These are phyloP conservation scores for Stenoptilia bipunctidactyla DNA, from an alignment of 2,888 invertebrate genomes.

Conservation along the genomic window DNA sequence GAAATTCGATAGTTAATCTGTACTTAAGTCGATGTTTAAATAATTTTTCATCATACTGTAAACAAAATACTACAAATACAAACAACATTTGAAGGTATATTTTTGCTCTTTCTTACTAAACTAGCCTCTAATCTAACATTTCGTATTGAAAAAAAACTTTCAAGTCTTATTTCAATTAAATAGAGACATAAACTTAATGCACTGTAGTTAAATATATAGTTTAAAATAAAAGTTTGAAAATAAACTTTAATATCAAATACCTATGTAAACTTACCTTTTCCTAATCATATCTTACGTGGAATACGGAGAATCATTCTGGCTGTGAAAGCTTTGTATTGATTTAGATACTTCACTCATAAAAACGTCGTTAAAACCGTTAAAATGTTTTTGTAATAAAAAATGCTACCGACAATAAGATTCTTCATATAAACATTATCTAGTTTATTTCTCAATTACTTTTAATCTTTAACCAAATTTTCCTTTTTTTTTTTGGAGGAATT, in stretches of 20 bases:
- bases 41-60: too few relatives aligned
- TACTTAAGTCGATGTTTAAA: too few relatives aligned
- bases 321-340: conserved; percentile 58
- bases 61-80: too few relatives aligned
- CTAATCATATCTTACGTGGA: conserved; percentile 62
- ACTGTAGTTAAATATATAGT: conserved; percentile 65
- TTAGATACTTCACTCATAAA: conserved; percentile 38
- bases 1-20: too few relatives aligned
- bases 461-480: too few relatives aligned
- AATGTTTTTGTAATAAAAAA: conserved; percentile 10
- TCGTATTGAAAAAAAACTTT: conserved; percentile 50
- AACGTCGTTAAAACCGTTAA: conserved; percentile 13
- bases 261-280: conserved; percentile 46
- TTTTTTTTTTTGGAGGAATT: too few relatives aligned
- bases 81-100: too few relatives aligned
- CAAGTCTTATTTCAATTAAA: conserved; percentile 51
- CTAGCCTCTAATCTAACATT: conserved; percentile 24
- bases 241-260: conserved; percentile 39
- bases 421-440: conserved; percentile 15
- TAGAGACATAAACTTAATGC: conserved; percentile 62
- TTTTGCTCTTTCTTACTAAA: conserved; percentile 33
- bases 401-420: conserved; percentile 42
- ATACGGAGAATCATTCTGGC: conserved; percentile 67
- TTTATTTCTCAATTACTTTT: not conserved
- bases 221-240: conserved; percentile 47